These are phyloP conservation scores for Antennarius striatus DNA, from an alignment of 2,113 vertebrate species.

Conservation along the genomic window DNA sequence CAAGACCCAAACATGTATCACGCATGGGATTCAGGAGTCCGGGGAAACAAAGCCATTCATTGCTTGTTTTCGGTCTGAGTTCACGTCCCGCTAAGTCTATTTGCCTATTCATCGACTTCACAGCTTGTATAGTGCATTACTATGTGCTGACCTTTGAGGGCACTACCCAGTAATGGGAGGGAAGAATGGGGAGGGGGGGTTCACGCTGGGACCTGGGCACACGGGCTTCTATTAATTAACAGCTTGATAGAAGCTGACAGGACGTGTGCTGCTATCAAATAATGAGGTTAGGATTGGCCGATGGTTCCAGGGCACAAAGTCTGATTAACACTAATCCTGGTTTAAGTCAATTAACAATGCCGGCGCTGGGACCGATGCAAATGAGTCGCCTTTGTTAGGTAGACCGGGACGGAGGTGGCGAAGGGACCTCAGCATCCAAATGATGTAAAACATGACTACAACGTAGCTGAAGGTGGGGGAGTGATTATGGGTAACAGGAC, in stretches of 20 bases:
- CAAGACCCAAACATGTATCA: conserved; percentile 8
- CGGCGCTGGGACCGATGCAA: conserved; percentile 73
- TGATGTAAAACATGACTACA: conserved; percentile 44
- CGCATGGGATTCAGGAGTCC: no score
- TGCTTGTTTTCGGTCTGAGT: conserved; percentile 28
- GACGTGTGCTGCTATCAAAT: conserved; percentile 79
- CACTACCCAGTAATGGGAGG: no score
- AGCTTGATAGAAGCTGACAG: conserved; percentile 73
- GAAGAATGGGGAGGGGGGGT: conserved; percentile 3
- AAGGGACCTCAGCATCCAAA: conserved; percentile 40
- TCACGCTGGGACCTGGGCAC: conserved; percentile 38
- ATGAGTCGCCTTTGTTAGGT: conserved; percentile 67
- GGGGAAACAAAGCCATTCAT: conserved; percentile 3
- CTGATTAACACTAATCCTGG: conserved; percentile 79
- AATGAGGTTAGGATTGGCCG: conserved; percentile 79
- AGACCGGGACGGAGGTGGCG: conserved; percentile 33
- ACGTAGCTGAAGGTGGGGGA: conserved; percentile 19
- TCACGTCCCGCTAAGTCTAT: not conserved
- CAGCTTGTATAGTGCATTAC: not conserved
- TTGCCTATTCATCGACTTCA: conserved; percentile 1
- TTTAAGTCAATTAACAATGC: conserved; percentile 79
- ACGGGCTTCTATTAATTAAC: conserved; percentile 72
- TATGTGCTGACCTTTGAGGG: not conserved
- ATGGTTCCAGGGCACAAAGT: conserved; percentile 75
- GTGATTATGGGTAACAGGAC: conserved; percentile 24